Conservation (phyloP, 2,113 vertebrate species). For the Thalassoma bifasciatum region DNA sequence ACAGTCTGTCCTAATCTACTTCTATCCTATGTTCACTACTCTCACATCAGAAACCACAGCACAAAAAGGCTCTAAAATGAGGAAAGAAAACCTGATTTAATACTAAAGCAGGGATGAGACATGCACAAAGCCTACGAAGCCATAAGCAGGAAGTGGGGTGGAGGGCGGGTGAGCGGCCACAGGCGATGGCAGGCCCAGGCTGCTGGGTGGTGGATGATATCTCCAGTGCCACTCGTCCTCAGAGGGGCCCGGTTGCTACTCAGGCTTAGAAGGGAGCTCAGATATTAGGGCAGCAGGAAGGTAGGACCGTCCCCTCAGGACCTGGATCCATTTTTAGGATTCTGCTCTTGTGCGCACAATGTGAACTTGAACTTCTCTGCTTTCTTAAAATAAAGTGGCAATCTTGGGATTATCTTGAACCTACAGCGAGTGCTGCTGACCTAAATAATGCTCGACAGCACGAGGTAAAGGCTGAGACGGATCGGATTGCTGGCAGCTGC, state of each 20-base stretch:
- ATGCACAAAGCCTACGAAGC: constrained; percentile 80
- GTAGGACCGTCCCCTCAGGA: constrained; percentile 58
- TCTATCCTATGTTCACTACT: background rate
- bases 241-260: constrained; percentile 36
- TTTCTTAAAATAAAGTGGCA: constrained; percentile 84
- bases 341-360: constrained; percentile 67
- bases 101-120: constrained; percentile 62
- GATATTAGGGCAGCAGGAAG: constrained; percentile 68
- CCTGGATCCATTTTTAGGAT: constrained; percentile 81
- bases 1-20: background rate
- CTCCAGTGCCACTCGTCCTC: constrained; percentile 81
- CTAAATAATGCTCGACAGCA: constrained; percentile 74
- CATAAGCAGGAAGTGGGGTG: constrained; percentile 59
- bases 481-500: constrained; percentile 56
- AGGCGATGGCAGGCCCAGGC: constrained; percentile 58
- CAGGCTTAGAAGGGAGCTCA: constrained; percentile 18
- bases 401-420: constrained; percentile 83
- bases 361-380: constrained; percentile 82
- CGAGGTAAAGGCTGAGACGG: constrained; percentile 46
- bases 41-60: constrained; percentile 19
- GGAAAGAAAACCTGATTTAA: constrained; percentile 63
- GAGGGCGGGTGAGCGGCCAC: constrained; percentile 65
- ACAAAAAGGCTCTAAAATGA: constrained; percentile 46
- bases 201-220: constrained; percentile 63
- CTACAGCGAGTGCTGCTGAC: constrained; percentile 73